A percentile compares a stretch with the other conserved stretches of the same genome.
These are phyloP conservation scores for Pseudomyrmex flavicornis DNA, from an alignment of 1,140 invertebrate species.

Conservation along the genomic window DNA sequence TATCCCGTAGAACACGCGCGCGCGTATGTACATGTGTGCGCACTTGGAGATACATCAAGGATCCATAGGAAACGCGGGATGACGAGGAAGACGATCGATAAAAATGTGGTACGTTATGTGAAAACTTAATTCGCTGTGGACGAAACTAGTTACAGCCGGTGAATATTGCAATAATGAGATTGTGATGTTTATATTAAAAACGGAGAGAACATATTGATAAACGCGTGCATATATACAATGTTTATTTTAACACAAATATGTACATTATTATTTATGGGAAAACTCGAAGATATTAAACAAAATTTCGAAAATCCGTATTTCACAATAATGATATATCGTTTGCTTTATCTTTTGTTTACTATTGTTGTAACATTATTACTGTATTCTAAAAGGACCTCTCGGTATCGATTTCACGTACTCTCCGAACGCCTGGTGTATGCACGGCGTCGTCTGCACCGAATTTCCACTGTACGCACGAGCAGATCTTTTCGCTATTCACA, in stretches of 20 bases:
- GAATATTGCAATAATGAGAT: constrained; percentile 15
- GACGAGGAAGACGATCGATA: constrained; percentile 20
- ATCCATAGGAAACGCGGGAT: constrained; percentile 20
- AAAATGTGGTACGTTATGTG: constrained; percentile 26
- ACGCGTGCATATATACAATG: no score
- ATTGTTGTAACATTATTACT: neutral
- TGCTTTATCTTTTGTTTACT: neutral
- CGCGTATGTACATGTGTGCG: constrained; percentile 1
- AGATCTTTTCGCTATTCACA: neutral
- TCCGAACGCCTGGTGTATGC: neutral
- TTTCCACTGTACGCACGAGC: constrained; percentile 1
- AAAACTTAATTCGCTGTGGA: constrained; percentile 30
- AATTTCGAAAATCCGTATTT: neutral
- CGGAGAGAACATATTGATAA: no score
- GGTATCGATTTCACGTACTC: constrained; percentile 29
- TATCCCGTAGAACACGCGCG: constrained; percentile 25
- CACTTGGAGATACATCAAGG: constrained; percentile 11
- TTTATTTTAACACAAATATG: no score
- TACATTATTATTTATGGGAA: neutral
- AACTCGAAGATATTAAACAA: neutral
- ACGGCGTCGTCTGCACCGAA: neutral
- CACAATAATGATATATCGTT: neutral
- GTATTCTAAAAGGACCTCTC: neutral
- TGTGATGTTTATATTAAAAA: neutral
- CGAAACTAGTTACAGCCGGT: constrained; percentile 30